These are phyloP conservation scores for Heliconius congener DNA, from an alignment of 1,140 invertebrate genomes.

Conservation along the genomic window DNA sequence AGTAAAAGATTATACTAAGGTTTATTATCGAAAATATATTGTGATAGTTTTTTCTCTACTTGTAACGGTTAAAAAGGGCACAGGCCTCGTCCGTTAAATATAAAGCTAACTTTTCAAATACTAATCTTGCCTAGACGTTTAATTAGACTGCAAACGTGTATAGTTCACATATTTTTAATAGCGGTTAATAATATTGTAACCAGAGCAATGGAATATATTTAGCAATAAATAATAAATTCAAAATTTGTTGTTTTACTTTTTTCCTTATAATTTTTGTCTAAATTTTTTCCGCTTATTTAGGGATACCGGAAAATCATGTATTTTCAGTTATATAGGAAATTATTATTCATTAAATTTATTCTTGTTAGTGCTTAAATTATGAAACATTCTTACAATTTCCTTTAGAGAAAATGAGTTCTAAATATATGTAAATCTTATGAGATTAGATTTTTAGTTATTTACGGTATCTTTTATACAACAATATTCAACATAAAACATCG, in stretches of 20 bases:
- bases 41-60: constrained; percentile 11
- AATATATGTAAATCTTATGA: no score
- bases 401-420: no score
- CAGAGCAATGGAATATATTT: constrained; percentile 44
- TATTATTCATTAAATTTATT: no score
- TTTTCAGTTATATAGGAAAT: not conserved
- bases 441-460: no score
- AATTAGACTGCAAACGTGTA: constrained; percentile 34
- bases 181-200: constrained; percentile 38
- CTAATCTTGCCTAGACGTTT: constrained; percentile 39
- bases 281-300: not conserved
- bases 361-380: no score
- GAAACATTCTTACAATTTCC: no score
- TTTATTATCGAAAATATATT: constrained; percentile 7
- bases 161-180: constrained; percentile 40
- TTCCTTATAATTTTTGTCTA: not conserved
- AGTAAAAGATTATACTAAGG: not conserved
- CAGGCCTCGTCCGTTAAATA: not conserved
- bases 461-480: no score
- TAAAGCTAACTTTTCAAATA: constrained; percentile 6
- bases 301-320: not conserved
- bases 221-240: constrained; percentile 31
- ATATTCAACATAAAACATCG: not conserved
- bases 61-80: not conserved
- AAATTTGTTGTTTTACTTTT: constrained; percentile 7